A percentile compares a stretch with the other conserved stretches of the same genome.
phyloP scores from a whole-genome alignment of 2,888 invertebrate genomes.

The Bellardia pandia region DNA sequence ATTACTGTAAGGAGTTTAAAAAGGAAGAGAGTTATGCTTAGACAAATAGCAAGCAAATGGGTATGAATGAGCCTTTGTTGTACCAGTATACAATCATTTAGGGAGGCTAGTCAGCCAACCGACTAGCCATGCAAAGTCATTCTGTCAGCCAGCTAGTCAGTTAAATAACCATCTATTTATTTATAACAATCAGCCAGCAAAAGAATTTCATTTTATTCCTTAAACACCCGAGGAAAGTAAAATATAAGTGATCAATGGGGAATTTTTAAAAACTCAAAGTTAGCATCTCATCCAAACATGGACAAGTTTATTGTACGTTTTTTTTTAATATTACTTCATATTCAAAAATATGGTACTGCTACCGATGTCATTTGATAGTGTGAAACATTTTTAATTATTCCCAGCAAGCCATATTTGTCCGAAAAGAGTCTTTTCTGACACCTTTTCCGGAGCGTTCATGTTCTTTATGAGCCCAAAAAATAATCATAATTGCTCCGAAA shows the following conservation, averaged over 20 bases:
- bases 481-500: too few relatives aligned
- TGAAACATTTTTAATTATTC: too few relatives aligned
- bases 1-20: conserved; percentile 5
- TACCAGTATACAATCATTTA: conserved; percentile 26
- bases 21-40: conserved; percentile 34
- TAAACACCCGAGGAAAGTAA: not conserved
- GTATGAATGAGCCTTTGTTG: conserved; percentile 19
- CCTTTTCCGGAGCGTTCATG: too few relatives aligned
- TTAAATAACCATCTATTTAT: not conserved
- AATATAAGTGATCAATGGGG: not conserved
- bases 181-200: not conserved
- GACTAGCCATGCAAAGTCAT: not conserved
- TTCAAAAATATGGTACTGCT: too few relatives aligned
- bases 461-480: too few relatives aligned
- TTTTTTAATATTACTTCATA: too few relatives aligned
- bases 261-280: too few relatives aligned
- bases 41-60: conserved; percentile 58
- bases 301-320: too few relatives aligned
- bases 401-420: too few relatives aligned
- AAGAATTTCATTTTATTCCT: not conserved
- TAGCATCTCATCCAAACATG: too few relatives aligned
- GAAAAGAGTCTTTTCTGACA: too few relatives aligned
- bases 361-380: too few relatives aligned
- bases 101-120: not conserved
- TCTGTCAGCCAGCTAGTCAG: not conserved